A percentile compares a stretch with the other conserved stretches of the same genome.
These are phyloP conservation scores for Andrena praecox DNA, from an alignment of 2,888 invertebrate genomes.

Conservation along the genomic window DNA sequence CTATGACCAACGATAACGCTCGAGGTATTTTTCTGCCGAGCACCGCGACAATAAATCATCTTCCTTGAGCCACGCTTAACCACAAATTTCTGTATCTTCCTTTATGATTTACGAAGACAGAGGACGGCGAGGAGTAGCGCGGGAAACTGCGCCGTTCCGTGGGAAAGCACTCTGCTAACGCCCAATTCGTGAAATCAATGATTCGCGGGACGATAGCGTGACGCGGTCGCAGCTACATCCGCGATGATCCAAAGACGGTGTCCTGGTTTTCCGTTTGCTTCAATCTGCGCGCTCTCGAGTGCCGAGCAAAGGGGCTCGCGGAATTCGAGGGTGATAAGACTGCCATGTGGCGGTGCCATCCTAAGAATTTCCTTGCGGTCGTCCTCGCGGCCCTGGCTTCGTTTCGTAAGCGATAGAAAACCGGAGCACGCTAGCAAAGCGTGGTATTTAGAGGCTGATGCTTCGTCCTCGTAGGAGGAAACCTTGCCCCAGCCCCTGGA, in stretches of 20 bases:
- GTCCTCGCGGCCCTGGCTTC: slow-evolving; percentile 32
- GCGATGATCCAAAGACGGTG: not conserved
- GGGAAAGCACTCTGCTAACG: slow-evolving; percentile 7
- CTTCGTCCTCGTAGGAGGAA: not conserved
- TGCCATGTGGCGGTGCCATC: slow-evolving; percentile 50
- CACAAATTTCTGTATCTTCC: slow-evolving; percentile 13
- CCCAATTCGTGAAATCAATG: slow-evolving; percentile 52
- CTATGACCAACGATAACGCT: not conserved
- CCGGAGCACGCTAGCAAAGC: slow-evolving; percentile 16
- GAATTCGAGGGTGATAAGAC: slow-evolving; percentile 48
- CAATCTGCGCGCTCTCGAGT: not conserved
- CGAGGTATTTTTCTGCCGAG: slow-evolving; percentile 12
- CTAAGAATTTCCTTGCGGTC: slow-evolving; percentile 63
- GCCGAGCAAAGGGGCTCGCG: slow-evolving; percentile 24
- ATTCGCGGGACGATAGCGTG: slow-evolving; percentile 7
- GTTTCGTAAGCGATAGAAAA: slow-evolving; percentile 32
- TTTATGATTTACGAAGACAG: slow-evolving; percentile 1
- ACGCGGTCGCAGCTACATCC: slow-evolving; percentile 16
- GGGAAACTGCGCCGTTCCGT: not conserved
- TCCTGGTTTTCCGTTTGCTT: slow-evolving; percentile 27
- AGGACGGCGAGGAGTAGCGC: not conserved
- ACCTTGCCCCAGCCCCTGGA: slow-evolving; percentile 1
- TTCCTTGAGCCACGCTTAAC: not conserved
- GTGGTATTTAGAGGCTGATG: slow-evolving; percentile 12
- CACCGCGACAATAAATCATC: not conserved